Conservation (phyloP, 2,888 invertebrate species). For the Alviniconcha strummeri region DNA sequence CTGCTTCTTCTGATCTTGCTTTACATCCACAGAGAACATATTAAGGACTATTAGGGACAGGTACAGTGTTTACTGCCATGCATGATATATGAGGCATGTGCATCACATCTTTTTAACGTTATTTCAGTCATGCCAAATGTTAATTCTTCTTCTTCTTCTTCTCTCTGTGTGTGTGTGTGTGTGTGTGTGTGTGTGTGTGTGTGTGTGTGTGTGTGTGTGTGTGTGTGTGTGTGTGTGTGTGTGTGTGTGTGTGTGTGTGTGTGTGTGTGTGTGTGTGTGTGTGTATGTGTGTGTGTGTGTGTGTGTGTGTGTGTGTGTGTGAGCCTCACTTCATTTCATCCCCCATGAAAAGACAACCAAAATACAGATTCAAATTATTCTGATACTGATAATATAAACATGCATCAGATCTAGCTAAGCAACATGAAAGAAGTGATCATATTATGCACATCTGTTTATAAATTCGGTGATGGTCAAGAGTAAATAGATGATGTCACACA, state of each 20-base stretch:
- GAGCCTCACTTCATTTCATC: too few relatives aligned
- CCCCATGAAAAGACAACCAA: too few relatives aligned
- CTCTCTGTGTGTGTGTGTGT: neutral
- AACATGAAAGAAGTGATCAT: too few relatives aligned
- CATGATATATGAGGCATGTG: neutral
- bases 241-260: neutral
- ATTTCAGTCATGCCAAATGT: neutral
- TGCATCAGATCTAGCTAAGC: too few relatives aligned
- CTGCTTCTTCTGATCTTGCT: neutral
- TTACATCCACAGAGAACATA: neutral
- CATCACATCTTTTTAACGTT: neutral
- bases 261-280: conserved; percentile 3
- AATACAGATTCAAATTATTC: too few relatives aligned
- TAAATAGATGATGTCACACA: too few relatives aligned
- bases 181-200: neutral
- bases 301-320: too few relatives aligned
- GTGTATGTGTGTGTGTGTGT: neutral
- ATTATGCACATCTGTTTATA: too few relatives aligned
- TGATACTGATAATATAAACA: too few relatives aligned
- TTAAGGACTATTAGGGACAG: neutral
- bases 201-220: conserved; percentile 2
- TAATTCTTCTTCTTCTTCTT: neutral
- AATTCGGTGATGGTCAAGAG: too few relatives aligned
- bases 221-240: too few relatives aligned
- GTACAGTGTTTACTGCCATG: neutral